Evolutionary conservation across 2,888 invertebrate genomes (phyloP), one percentile per base, ranked within the genome.

Genomic region (Mythimna impura): DNA sequence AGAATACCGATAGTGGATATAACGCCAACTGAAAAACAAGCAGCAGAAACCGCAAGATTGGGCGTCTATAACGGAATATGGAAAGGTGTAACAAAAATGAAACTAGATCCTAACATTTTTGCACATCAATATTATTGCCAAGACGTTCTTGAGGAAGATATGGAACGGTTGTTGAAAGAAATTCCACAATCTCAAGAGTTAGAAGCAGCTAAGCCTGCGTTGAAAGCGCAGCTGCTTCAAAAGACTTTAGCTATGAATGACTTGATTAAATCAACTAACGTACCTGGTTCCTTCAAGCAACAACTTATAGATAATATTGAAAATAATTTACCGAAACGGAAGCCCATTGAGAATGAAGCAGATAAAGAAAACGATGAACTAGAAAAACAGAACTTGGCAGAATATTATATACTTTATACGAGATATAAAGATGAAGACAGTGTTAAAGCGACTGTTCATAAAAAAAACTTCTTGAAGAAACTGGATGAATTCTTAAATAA

Each of bases 61-160:
- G 90, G 89, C 0, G 82, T 95, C 7, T 89, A 89, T 50, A 92
- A 92, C 66, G 91, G 92, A 1, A 82, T 93, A 50, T 93, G 91
- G 91, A 91, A 93, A 88, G 86, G 86, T 17, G 82, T 94, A 2
- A 89, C 89, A 0, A 93, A 92, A 82, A 63, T 93, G 10, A 91
- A 91, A 84, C 87, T 90, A 81, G 89, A 92, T 54, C 92, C 91
- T 2, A 84, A 80, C 3, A 85, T 86, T 50, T 85, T 89, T 68
- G 57, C 81, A 10, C 91, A 94, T 71, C 84, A 86, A 7, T 91
- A 92, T 80, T 88, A 90, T 68, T 93, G 89, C 65, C 90, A 93
- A 86, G 93, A 94, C 71, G 78, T 89, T 5, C 86, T 96, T 36
- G 93, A 93, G 61, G 89, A 93, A 55, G 94, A 94, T 76, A 83